Conservation (phyloP, 2,888 invertebrate genomes). For the Amblyteles armatorius region DNA sequence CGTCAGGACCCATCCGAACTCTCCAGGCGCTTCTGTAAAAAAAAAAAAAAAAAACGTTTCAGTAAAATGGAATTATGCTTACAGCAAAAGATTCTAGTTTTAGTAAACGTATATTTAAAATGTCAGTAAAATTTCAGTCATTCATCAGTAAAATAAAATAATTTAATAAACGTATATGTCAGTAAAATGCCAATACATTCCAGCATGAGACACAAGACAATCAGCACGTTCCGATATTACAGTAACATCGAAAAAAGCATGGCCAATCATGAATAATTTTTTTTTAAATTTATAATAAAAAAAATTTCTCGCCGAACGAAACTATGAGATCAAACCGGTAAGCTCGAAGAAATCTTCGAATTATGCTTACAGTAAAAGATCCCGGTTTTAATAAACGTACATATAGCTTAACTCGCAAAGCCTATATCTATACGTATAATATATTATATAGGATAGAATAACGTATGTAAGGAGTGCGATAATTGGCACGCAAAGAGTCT, state of each 20-base stretch:
- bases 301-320: neutral
- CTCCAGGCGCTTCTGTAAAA: slow-evolving; percentile 87
- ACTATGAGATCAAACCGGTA: neutral
- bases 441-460: slow-evolving; percentile 51
- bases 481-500: slow-evolving; percentile 64
- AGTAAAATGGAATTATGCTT: neutral
- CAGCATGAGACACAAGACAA: neutral
- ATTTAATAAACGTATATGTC: no score
- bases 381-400: neutral
- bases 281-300: neutral
- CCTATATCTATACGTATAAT: slow-evolving; percentile 1
- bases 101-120: neutral
- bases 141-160: no score
- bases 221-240: neutral
- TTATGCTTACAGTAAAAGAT: neutral
- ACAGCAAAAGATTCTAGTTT: neutral
- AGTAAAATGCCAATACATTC: neutral
- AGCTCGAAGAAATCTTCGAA: slow-evolving; percentile 3
- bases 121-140: no score
- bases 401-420: neutral
- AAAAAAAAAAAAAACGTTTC: slow-evolving; percentile 59
- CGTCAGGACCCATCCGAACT: slow-evolving; percentile 90
- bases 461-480: slow-evolving; percentile 63
- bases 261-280: neutral
- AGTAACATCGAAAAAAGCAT: neutral